Evolutionary conservation across 2,797 vertebrate species (phyloP).

Genomic region (Perodicticus potto): DNA sequence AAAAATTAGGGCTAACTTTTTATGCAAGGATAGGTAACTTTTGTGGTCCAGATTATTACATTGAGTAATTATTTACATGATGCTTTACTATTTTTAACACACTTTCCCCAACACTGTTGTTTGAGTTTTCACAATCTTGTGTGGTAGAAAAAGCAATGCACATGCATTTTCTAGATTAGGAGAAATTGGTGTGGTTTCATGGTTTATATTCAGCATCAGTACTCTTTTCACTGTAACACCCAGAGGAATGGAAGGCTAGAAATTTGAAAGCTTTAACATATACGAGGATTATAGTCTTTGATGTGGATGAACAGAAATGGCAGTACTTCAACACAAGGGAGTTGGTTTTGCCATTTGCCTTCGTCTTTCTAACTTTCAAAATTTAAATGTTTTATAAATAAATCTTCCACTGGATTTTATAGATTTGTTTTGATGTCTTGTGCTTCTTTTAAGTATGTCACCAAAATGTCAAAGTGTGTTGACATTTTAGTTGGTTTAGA

Average conservation of each 20-base stretch:
- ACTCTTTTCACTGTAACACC: slow-evolving; percentile 44
- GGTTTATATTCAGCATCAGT: not conserved
- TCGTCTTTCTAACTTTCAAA: slow-evolving; percentile 51
- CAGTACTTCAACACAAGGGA: slow-evolving; percentile 32
- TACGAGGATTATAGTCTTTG: slow-evolving; percentile 33
- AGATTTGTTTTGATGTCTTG: slow-evolving; percentile 77
- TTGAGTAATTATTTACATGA: not conserved
- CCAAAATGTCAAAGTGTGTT: slow-evolving; percentile 79
- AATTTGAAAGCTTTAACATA: slow-evolving; percentile 52
- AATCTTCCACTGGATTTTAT: slow-evolving; percentile 73
- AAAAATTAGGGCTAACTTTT: not conserved
- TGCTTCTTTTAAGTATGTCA: slow-evolving; percentile 67
- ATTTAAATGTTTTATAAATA: slow-evolving; percentile 66
- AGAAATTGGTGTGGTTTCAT: not conserved
- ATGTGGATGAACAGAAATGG: slow-evolving; percentile 34
- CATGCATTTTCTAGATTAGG: not conserved
- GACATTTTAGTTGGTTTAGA: slow-evolving; percentile 74
- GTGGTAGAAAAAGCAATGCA: not conserved
- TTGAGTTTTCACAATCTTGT: not conserved
- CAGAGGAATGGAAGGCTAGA: not conserved
- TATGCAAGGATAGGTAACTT: not conserved
- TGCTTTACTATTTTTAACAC: not conserved
- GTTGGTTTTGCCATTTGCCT: slow-evolving; percentile 65
- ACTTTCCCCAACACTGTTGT: not conserved
- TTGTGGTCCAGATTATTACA: not conserved